Evolutionary conservation across 2,113 vertebrate species (phyloP).

Genomic region (Erinaceus europaeus): DNA sequence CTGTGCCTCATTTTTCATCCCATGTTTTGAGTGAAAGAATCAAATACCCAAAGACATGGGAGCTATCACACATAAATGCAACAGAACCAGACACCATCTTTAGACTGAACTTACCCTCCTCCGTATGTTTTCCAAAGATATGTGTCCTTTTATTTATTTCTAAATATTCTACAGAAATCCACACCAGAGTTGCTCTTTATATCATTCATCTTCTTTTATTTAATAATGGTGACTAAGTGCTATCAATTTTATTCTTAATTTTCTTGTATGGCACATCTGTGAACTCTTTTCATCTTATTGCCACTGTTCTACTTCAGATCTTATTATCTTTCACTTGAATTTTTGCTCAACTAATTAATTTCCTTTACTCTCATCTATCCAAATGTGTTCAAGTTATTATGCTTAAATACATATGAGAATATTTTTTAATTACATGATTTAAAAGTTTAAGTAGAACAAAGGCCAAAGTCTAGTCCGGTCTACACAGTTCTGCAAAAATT

Average conservation of each 20-base stretch:
- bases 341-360: background rate
- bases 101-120: background rate
- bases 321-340: background rate
- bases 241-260: background rate
- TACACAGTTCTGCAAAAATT: background rate
- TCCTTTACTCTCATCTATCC: background rate
- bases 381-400: background rate
- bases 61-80: background rate
- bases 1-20: background rate
- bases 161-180: background rate
- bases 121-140: background rate
- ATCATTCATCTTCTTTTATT: background rate
- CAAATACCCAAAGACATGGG: background rate
- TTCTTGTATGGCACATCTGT: background rate
- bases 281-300: background rate
- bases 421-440: background rate
- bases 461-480: background rate
- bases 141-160: background rate
- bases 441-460: background rate
- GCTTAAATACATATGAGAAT: background rate
- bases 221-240: background rate
- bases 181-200: background rate
- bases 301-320: background rate
- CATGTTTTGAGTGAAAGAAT: background rate
- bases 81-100: background rate